Evolutionary conservation across 2,797 vertebrate species (phyloP), one percentile per base, ranked within the genome.

Genomic region (Mormyrus hasselquistii): DNA sequence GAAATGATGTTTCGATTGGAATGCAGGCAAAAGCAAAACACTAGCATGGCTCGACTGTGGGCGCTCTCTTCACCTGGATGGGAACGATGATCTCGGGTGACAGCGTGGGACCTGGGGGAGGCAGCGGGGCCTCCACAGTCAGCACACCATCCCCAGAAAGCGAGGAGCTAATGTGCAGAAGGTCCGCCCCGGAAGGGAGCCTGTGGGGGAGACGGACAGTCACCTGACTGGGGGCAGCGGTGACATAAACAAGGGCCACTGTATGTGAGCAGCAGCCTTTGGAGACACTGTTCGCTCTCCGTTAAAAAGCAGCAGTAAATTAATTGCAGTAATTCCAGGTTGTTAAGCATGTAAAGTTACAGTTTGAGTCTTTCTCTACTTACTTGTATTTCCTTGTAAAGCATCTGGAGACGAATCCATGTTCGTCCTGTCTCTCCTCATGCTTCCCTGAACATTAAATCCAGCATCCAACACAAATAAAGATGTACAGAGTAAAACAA

Each of bases 351-450:
- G 14, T 41, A 6, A 76, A 76, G 14, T 41, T 41, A n/a, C 4
- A 89, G 88, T 22, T 14, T 55, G 1, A 69, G 5, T 14, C 34
- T 49, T 22, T 49, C 59, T 65, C 34, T 0, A 91, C 94, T 90
- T 92, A 96, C 95, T 93, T 96, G 89, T 96, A 96, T 93, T 95
- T 96, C 47, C 95, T 91, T 8, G 91, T 95, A 91, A 96, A 96
- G 91, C 93, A 93, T 76, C 95, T 92, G 50, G 95, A 93, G 86
- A 96, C 93, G 1, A 90, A 14, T 62, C 94, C 95, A 57, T 95
- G 94, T 76, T 94, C 91, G 89, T 96, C 94, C 88, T 94, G 94
- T 90, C 88, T 94, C 90, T 95, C 95, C 85, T 95, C 88, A 5
- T 96, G 95, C 89, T 93, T 95, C 90, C 95, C 95, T 89, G 3